Conservation (phyloP, 2,888 invertebrate genomes). For the Colletes collaris region DNA sequence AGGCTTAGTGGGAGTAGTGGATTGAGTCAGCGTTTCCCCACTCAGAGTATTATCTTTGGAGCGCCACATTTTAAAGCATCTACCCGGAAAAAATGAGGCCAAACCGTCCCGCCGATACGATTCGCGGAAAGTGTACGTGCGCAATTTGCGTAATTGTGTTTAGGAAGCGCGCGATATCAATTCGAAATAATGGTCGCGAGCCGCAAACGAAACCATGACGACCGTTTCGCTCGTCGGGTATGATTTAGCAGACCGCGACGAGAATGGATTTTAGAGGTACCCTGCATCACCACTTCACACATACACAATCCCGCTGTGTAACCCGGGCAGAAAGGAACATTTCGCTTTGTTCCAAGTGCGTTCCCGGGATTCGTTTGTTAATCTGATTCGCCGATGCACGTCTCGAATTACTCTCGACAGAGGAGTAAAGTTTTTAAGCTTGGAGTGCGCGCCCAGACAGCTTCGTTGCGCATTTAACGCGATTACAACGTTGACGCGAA, state of each 20-base stretch:
- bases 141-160: conserved; percentile 24
- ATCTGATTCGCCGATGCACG: conserved; percentile 31
- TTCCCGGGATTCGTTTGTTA: conserved; percentile 29
- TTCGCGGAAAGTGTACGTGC: background rate
- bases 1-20: too few relatives aligned
- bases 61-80: background rate
- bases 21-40: too few relatives aligned
- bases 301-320: conserved; percentile 6
- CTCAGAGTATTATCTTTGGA: too few relatives aligned
- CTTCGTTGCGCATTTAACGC: conserved; percentile 23
- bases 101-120: background rate
- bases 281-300: background rate
- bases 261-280: conserved; percentile 37
- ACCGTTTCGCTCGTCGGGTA: conserved; percentile 32
- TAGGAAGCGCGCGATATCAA: background rate
- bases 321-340: conserved; percentile 13
- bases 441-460: background rate
- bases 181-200: conserved; percentile 16
- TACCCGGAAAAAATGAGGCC: background rate
- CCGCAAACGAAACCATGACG: conserved; percentile 42
- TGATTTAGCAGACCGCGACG: conserved; percentile 36
- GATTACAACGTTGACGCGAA: background rate
- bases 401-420: background rate
- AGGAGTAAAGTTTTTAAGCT: conserved; percentile 29
- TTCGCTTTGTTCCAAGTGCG: conserved; percentile 14